Base-by-base conservation (phyloP, 2,113 vertebrate species). In the Coptodon rendalli region DNA sequence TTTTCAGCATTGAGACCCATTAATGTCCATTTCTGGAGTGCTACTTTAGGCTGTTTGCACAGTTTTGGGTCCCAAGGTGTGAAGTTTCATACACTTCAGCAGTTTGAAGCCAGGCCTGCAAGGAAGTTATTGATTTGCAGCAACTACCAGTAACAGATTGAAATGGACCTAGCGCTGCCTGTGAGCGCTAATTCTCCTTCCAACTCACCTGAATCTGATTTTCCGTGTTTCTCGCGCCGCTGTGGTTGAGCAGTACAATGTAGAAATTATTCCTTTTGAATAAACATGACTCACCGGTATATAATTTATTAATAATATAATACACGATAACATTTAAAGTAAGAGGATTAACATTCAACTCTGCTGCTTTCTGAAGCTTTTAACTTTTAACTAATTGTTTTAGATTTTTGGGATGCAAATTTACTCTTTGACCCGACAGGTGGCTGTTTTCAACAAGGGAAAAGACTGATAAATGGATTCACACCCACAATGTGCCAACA, bases 41-140 rank as follows among this genome's bases (percentile, higher is more conserved):
- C 27, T 54, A 56, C 80, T 79, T 68, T 40, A 38, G 53, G 63
- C 63, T 63, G 85, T 87, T 84, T 36, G 57, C 86, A 48, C 80
- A 57, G 43, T 45, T 86, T 79, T 22, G n/a, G 43, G 19, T 85
- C 54, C 36, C 3, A 12, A 57, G 36, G 56, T 80, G 36, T 80
- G 76, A 84, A 29, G 57, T 80, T 6, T 68, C 59, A 91, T 84
- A 43, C 7, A 59, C 27, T 78, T 78, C 45, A 78, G 10, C 87
- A 81, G 48, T 81, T 59, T 80, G 66, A 82, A 80, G 81, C n/a
- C 82, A 7, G 76, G 52, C 78, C 38, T 80, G 34, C 29, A 29
- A 68, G 83, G 54, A 87, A 22, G 40, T 57, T 90, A 90, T 91
- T 89, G 89, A 89, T 91, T 86, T 80, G 80, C 59, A 83, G 34